Conservation (phyloP, 2,113 vertebrate genomes). For the Erythrocebus patas region DNA sequence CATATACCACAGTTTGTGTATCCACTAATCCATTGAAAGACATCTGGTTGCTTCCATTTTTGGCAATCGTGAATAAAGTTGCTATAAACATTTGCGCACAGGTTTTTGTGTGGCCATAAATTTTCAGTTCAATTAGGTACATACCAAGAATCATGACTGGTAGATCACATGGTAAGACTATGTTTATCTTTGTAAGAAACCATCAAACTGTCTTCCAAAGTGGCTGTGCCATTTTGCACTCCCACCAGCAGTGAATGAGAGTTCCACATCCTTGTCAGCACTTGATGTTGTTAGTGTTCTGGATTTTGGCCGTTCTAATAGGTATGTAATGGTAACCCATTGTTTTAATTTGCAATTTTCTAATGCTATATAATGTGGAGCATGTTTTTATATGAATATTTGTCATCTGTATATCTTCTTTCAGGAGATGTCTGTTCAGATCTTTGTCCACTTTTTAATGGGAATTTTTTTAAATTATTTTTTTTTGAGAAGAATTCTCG, state of each 20-base stretch:
- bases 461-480: no score
- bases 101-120: not conserved
- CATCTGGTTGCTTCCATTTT: not conserved
- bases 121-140: not conserved
- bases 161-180: not conserved
- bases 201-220: not conserved
- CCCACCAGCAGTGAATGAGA: not conserved
- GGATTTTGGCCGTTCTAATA: not conserved
- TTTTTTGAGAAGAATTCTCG: no score
- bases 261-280: not conserved
- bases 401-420: not conserved
- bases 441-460: not conserved
- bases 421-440: not conserved
- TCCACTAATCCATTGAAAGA: not conserved
- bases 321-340: not conserved
- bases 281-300: not conserved
- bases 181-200: not conserved
- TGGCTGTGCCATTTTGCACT: not conserved
- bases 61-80: not conserved
- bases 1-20: not conserved
- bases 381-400: not conserved
- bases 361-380: not conserved
- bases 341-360: conserved; percentile 10
- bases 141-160: not conserved
- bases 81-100: not conserved